These are phyloP conservation scores for Tuta absoluta DNA, from an alignment of 2,888 invertebrate genomes.

Conservation along the genomic window DNA sequence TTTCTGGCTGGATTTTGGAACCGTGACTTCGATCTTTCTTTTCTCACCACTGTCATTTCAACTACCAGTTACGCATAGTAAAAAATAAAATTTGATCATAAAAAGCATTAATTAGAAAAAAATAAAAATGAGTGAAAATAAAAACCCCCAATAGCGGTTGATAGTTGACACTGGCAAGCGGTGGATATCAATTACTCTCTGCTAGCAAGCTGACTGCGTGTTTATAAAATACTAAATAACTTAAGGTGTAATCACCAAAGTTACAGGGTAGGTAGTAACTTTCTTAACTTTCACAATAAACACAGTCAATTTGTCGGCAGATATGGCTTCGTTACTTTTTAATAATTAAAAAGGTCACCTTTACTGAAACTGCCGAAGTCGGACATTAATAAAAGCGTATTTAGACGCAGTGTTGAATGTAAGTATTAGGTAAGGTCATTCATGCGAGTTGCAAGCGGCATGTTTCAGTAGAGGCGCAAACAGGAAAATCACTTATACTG, in stretches of 20 bases:
- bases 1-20: slow-evolving; percentile 24
- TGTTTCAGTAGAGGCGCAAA: slow-evolving; percentile 71
- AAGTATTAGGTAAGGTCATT: slow-evolving; percentile 34
- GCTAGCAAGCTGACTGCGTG: slow-evolving; percentile 62
- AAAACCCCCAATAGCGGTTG: slow-evolving; percentile 73
- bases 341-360: slow-evolving; percentile 58
- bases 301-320: slow-evolving; percentile 64
- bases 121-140: slow-evolving; percentile 54
- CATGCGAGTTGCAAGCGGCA: slow-evolving; percentile 59
- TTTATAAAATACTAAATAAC: neutral
- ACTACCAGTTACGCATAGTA: slow-evolving; percentile 73
- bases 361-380: slow-evolving; percentile 69
- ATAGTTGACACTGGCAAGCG: slow-evolving; percentile 73
- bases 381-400: slow-evolving; percentile 47
- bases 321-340: slow-evolving; percentile 70
- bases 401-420: slow-evolving; percentile 42
- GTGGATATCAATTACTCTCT: slow-evolving; percentile 54
- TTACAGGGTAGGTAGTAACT: neutral
- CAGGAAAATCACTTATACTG: slow-evolving; percentile 76
- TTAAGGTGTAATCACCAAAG: neutral
- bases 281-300: neutral
- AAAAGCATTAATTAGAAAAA: slow-evolving; percentile 50
- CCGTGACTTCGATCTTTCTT: slow-evolving; percentile 65
- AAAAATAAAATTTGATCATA: slow-evolving; percentile 52
- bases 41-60: slow-evolving; percentile 72